Conservation (phyloP, 2,888 invertebrate species). For the Carabus problematicus region DNA sequence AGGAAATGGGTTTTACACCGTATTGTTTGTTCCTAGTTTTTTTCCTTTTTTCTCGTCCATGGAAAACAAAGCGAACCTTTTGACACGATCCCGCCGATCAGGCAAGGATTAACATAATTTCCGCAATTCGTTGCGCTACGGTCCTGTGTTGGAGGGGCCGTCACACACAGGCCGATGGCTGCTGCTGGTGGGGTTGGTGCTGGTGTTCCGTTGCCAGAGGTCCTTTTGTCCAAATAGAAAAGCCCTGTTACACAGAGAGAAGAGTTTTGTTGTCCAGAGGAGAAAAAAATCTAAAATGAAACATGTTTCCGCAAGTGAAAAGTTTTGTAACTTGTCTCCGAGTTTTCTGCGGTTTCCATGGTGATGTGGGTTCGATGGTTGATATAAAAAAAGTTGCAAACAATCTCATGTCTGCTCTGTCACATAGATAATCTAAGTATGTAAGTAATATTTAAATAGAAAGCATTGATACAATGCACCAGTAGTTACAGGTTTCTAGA, state of each 20-base stretch:
- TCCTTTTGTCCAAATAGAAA: constrained; percentile 38
- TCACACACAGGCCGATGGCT: too few relatives aligned
- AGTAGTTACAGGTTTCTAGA: too few relatives aligned
- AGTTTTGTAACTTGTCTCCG: constrained; percentile 29
- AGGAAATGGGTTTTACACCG: constrained; percentile 38
- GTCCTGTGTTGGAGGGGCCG: too few relatives aligned
- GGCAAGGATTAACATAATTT: background rate
- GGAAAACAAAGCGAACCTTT: background rate
- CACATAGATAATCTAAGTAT: too few relatives aligned
- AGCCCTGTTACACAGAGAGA: constrained; percentile 29
- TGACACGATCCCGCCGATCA: background rate
- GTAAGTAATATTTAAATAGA: too few relatives aligned
- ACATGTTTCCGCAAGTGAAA: constrained; percentile 42
- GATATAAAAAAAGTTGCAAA: constrained; percentile 12
- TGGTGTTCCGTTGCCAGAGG: constrained; percentile 11
- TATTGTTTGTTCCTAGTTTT: constrained; percentile 37
- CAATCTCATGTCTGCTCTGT: too few relatives aligned
- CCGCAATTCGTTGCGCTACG: background rate
- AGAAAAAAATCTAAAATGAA: constrained; percentile 37
- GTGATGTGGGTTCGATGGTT: background rate
- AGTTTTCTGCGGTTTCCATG: constrained; percentile 18
- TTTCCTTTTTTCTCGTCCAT: background rate
- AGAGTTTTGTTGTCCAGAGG: constrained; percentile 22
- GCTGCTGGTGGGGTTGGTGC: too few relatives aligned
- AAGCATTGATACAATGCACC: too few relatives aligned